phyloP scores from a whole-genome alignment of 53 echinoderm and acorn worm species.

The Zoroaster sp. region DNA sequence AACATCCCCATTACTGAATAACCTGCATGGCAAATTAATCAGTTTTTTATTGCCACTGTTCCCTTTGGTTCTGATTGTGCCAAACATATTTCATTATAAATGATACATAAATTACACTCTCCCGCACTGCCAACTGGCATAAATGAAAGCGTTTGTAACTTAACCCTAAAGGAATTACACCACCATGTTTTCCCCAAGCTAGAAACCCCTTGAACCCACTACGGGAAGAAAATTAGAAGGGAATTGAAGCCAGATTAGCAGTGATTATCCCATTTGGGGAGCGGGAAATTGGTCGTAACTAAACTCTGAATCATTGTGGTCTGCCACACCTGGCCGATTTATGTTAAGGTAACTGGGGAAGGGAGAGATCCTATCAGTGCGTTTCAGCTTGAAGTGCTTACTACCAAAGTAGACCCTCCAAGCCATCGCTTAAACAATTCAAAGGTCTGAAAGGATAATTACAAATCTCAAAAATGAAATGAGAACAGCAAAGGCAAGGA shows the following conservation, averaged over 20 bases:
- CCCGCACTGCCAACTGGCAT: not conserved
- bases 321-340: slow-evolving; percentile 42
- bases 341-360: not conserved
- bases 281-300: slow-evolving; percentile 52
- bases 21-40: too few relatives aligned
- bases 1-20: too few relatives aligned
- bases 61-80: not conserved
- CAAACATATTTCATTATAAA: not conserved
- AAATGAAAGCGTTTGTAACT: slow-evolving; percentile 15
- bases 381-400: too few relatives aligned
- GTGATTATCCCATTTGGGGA: slow-evolving; percentile 44
- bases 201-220: slow-evolving; percentile 7
- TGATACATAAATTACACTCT: not conserved
- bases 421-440: not conserved
- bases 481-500: too few relatives aligned
- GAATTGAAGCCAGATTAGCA: slow-evolving; percentile 62
- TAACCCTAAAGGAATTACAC: slow-evolving; percentile 25
- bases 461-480: not conserved
- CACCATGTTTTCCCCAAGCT: not conserved
- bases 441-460: not conserved
- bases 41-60: not conserved
- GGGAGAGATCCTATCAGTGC: too few relatives aligned
- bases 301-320: slow-evolving; percentile 42
- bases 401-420: too few relatives aligned
- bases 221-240: slow-evolving; percentile 56